phyloP scores from a whole-genome alignment of 2,888 invertebrate species.

The Chymomyza caudatula region DNA sequence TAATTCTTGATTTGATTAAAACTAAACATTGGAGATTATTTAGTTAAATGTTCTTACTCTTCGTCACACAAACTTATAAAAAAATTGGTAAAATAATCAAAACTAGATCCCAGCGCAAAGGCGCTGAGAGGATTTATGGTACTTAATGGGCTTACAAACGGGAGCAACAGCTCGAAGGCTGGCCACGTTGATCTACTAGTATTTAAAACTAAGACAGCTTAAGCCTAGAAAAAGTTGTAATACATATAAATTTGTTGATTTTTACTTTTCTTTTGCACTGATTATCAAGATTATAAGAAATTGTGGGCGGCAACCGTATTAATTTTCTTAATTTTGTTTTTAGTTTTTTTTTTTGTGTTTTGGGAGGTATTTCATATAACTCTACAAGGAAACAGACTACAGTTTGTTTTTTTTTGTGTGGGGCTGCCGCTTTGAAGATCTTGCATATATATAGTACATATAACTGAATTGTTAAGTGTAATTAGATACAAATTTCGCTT shows the following conservation, averaged over 20 bases:
- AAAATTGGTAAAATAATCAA: background rate
- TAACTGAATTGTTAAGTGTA: background rate
- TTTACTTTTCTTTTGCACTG: conserved; percentile 51
- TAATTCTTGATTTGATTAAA: background rate
- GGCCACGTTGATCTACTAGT: background rate
- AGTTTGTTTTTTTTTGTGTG: background rate
- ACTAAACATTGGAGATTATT: conserved; percentile 1
- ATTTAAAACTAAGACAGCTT: conserved; percentile 56
- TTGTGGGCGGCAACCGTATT: conserved; percentile 33
- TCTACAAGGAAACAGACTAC: background rate
- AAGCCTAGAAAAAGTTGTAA: conserved; percentile 60
- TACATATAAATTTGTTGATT: conserved; percentile 29
- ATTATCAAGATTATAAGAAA: conserved; percentile 48
- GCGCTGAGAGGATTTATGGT: background rate
- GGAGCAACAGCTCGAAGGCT: background rate
- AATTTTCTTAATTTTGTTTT: conserved; percentile 9
- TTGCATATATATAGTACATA: background rate
- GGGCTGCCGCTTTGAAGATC: background rate
- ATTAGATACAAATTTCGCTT: background rate
- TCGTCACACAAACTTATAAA: background rate
- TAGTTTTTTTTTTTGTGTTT: conserved; percentile 15
- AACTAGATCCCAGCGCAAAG: background rate
- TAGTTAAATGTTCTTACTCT: background rate
- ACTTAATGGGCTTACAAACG: background rate
- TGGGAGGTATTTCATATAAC: conserved; percentile 24